These are phyloP conservation scores for Baccha elongata DNA, from an alignment of 2,888 invertebrate genomes.

Conservation along the genomic window DNA sequence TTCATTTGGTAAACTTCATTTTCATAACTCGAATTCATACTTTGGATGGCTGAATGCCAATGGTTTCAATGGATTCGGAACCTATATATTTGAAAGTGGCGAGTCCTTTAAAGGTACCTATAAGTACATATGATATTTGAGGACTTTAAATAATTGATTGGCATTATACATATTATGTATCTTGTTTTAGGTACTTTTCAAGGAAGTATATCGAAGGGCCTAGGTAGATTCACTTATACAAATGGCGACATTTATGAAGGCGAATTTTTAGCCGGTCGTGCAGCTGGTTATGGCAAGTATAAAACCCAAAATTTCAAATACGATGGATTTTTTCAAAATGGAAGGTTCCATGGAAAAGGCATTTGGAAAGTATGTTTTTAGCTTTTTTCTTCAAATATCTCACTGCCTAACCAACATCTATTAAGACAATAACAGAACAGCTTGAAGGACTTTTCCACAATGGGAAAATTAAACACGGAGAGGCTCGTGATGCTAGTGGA, in stretches of 20 bases:
- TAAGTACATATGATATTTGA: too few species aligned
- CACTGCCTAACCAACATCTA: too few species aligned
- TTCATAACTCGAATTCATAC: constrained; percentile 32
- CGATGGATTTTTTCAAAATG: constrained; percentile 38
- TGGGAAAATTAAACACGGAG: constrained; percentile 25
- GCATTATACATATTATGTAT: background rate
- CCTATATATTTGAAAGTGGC: constrained; percentile 33
- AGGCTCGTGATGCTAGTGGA: constrained; percentile 15
- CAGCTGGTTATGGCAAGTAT: constrained; percentile 42
- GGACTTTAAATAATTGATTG: too few species aligned
- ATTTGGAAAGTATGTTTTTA: constrained; percentile 34
- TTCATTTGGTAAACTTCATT: constrained; percentile 35
- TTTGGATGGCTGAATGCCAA: constrained; percentile 30
- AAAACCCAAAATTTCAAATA: constrained; percentile 25
- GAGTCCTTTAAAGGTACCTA: constrained; percentile 34
- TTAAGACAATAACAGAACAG: constrained; percentile 29
- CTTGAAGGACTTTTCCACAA: constrained; percentile 8
- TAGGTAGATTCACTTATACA: constrained; percentile 10
- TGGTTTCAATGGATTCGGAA: constrained; percentile 51
- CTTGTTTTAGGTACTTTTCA: constrained; percentile 40
- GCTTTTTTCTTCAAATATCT: background rate
- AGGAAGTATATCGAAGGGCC: background rate
- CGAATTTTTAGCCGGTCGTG: constrained; percentile 35
- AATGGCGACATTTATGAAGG: constrained; percentile 43
- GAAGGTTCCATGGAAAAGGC: constrained; percentile 47